Evolutionary conservation across 2,888 invertebrate species (phyloP).

Genomic region (Ceratothoa steindachneri): DNA sequence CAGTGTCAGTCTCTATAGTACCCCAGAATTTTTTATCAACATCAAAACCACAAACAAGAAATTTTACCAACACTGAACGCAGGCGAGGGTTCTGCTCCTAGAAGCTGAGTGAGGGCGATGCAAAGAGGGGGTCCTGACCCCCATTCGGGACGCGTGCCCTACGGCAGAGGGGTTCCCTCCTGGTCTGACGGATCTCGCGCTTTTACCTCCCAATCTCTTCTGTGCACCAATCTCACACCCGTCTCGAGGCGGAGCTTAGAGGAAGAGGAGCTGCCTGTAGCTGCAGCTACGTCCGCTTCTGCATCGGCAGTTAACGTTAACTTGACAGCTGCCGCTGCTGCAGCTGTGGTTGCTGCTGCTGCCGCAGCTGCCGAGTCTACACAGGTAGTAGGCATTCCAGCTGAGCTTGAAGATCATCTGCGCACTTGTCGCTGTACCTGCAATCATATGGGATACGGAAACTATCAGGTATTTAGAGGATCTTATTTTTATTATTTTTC

Average conservation of each 20-base stretch:
- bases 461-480: slow-evolving; percentile 25
- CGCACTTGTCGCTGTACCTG: slow-evolving; percentile 39
- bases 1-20: no score
- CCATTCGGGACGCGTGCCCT: slow-evolving; percentile 22
- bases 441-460: slow-evolving; percentile 42
- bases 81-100: background rate
- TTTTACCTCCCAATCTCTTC: slow-evolving; percentile 20
- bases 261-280: background rate
- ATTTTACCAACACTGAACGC: no score
- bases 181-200: slow-evolving; percentile 32
- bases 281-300: background rate
- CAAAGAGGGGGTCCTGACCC: slow-evolving; percentile 5
- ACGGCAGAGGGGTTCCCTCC: slow-evolving; percentile 35
- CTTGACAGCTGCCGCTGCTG: background rate
- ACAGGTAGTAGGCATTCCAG: slow-evolving; percentile 21
- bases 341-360: background rate
- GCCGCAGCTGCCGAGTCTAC: slow-evolving; percentile 12
- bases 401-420: slow-evolving; percentile 39
- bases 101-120: background rate
- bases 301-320: slow-evolving; percentile 8
- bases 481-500: no score
- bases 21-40: no score
- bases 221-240: slow-evolving; percentile 6
- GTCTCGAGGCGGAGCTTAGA: background rate
- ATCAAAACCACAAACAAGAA: no score